A percentile compares a stretch with the other conserved stretches of the same genome.
These are phyloP conservation scores for Dryococelus australis DNA, from an alignment of 2,888 invertebrate species.

Conservation along the genomic window DNA sequence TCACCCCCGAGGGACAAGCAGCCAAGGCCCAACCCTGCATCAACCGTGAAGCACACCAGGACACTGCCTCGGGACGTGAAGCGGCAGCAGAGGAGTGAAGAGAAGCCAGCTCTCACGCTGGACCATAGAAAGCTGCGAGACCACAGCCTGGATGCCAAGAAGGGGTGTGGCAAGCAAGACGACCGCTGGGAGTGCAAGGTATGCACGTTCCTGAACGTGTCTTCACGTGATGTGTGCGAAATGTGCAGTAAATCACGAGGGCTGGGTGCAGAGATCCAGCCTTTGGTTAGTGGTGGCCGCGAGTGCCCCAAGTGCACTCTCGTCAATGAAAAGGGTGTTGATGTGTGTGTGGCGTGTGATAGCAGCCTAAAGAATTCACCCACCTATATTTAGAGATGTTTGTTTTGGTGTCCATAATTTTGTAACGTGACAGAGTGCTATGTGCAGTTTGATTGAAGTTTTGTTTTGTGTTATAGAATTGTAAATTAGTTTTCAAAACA, in stretches of 20 bases:
- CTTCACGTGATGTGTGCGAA: constrained; percentile 68
- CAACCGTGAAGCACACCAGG: constrained; percentile 33
- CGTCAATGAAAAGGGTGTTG: constrained; percentile 73
- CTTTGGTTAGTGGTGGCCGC: constrained; percentile 75
- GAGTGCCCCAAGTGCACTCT: constrained; percentile 79
- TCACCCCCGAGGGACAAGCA: constrained; percentile 41
- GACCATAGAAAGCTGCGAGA: constrained; percentile 39
- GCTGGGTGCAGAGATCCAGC: constrained; percentile 67
- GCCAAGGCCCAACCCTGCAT: constrained; percentile 29
- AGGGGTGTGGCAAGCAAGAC: not conserved
- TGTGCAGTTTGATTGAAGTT: no score
- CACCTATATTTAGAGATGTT: constrained; percentile 69
- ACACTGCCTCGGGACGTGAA: constrained; percentile 40
- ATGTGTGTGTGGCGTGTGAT: constrained; percentile 73
- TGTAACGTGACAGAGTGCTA: no score
- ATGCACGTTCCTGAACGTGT: constrained; percentile 74
- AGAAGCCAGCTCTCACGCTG: constrained; percentile 33
- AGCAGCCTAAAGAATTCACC: constrained; percentile 75
- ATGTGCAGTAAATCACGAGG: constrained; percentile 75
- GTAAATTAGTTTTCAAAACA: no score
- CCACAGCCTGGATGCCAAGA: constrained; percentile 11
- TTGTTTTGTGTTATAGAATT: no score
- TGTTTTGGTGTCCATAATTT: no score
- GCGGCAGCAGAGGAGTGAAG: constrained; percentile 32
- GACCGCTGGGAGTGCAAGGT: constrained; percentile 72